Evolutionary conservation across 1,140 invertebrate genomes (phyloP), one percentile per base, ranked within the genome.

Genomic region (Philaenus spumarius): DNA sequence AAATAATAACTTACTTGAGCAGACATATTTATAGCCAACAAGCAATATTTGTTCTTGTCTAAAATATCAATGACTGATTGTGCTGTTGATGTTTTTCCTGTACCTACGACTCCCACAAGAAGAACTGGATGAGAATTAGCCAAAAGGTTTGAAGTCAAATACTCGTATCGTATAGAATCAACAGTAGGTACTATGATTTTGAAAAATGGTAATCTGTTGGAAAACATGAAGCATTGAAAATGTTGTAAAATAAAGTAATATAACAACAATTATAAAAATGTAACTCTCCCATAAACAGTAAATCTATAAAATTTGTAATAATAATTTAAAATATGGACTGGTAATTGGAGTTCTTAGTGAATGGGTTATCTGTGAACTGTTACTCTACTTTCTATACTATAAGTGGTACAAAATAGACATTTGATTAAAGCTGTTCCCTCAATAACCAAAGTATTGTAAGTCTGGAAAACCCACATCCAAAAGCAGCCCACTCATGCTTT

Each of bases 141-240:
- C 20, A 92, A 69, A 35, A 90, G 76, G 3, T 77, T 73, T 35
- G 77, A 75, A 0, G 86, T 77, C 0, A 93, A 72, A 69, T 79
- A 86, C 66, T 89, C 80, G 70, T 92, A 90, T 9, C 90, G 77
- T 2, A 92, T 74, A 5, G 87, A 90, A 69, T 93, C 89, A 12
- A 89, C 81, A 0, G 90, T 93, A 0, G 90, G 90, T 2, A 93
- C 87, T 39, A 87, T 78, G 51, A 92, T 84, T 68, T 84, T 85
- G 73, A 86, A 87, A 74, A 90, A 93, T 12, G 87, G 86, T 7
- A 78, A 66, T 19, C 85, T 87, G 70, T 20, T 72, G 73, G 64
- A 40, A 55, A 30, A 59, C 39, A n/a, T n/a, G n/a, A n/a, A n/a
- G n/a, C n/a, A n/a, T n/a, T n/a, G 14, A 46, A 2, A 15, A 15